A percentile compares a stretch with the other conserved stretches of the same genome.
phyloP scores from a whole-genome alignment of 1,140 invertebrate genomes.

The Megalonaias nervosa region DNA sequence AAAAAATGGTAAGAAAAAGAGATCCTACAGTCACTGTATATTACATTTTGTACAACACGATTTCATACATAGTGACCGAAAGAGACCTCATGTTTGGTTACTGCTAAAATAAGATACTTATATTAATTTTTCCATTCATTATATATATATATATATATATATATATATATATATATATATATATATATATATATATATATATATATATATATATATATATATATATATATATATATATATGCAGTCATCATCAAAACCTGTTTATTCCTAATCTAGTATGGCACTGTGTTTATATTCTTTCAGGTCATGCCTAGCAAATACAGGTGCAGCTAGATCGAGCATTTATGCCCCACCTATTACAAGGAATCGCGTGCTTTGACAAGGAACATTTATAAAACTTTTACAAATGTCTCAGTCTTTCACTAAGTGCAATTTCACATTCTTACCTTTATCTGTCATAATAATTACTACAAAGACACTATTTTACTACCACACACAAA shows the following conservation, averaged over 20 bases:
- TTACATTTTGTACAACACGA: neutral
- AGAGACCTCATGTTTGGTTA: neutral
- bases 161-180: neutral
- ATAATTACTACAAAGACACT: too few relatives aligned
- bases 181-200: conserved; percentile 22
- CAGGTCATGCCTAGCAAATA: conserved; percentile 9
- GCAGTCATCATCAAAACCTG: neutral
- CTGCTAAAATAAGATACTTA: too few relatives aligned
- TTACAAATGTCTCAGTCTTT: neutral
- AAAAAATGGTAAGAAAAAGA: neutral
- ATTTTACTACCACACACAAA: too few relatives aligned
- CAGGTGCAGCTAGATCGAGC: conserved; percentile 2
- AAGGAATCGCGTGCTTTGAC: neutral
- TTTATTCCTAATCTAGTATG: conserved; percentile 8
- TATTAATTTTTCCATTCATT: neutral
- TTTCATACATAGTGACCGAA: too few relatives aligned
- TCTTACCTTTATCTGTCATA: too few relatives aligned
- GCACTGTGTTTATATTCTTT: conserved; percentile 9
- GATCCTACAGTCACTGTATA: neutral
- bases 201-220: conserved; percentile 31
- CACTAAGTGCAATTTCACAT: too few relatives aligned
- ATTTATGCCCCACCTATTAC: neutral
- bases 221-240: too few relatives aligned
- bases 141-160: neutral
- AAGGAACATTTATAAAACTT: neutral